phyloP scores from a whole-genome alignment of 2,888 invertebrate species.

The Clanis bilineata region DNA sequence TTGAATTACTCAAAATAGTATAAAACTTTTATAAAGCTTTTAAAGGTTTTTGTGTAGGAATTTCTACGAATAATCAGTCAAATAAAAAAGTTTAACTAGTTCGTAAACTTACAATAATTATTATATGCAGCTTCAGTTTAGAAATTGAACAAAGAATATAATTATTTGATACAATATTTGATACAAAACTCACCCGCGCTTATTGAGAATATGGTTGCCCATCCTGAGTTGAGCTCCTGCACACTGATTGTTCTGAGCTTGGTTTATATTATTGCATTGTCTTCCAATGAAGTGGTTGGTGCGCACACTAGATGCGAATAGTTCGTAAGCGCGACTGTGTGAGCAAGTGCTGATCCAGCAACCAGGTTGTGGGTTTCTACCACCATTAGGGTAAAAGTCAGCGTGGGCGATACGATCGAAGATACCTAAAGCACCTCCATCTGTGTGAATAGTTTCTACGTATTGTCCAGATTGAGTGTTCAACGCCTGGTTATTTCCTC shows the following conservation, averaged over 20 bases:
- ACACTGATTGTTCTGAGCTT: slow-evolving; percentile 49
- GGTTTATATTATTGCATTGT: slow-evolving; percentile 42
- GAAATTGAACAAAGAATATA: too few species aligned
- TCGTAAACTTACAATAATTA: too few species aligned
- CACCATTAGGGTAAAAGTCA: slow-evolving; percentile 72
- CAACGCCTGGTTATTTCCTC: slow-evolving; percentile 48
- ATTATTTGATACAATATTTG: too few species aligned
- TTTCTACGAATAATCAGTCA: too few species aligned
- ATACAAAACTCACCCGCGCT: slow-evolving; percentile 47
- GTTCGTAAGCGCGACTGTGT: slow-evolving; percentile 52
- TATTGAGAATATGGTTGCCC: slow-evolving; percentile 52
- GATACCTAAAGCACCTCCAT: slow-evolving; percentile 60
- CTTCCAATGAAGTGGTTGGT: slow-evolving; percentile 52
- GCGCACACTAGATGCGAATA: slow-evolving; percentile 57
- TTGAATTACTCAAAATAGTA: too few species aligned
- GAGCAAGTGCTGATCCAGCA: slow-evolving; percentile 58
- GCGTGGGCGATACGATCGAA: slow-evolving; percentile 49
- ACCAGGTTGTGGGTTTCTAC: slow-evolving; percentile 61
- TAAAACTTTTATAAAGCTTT: too few species aligned
- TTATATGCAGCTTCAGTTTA: too few species aligned
- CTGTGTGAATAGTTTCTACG: slow-evolving; percentile 68
- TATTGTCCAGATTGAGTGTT: slow-evolving; percentile 48
- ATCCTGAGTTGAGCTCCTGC: slow-evolving; percentile 41
- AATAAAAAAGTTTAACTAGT: too few species aligned
- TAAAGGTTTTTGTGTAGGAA: too few species aligned